Evolutionary conservation across 1,140 invertebrate genomes (phyloP).

Genomic region (Atta colombica): DNA sequence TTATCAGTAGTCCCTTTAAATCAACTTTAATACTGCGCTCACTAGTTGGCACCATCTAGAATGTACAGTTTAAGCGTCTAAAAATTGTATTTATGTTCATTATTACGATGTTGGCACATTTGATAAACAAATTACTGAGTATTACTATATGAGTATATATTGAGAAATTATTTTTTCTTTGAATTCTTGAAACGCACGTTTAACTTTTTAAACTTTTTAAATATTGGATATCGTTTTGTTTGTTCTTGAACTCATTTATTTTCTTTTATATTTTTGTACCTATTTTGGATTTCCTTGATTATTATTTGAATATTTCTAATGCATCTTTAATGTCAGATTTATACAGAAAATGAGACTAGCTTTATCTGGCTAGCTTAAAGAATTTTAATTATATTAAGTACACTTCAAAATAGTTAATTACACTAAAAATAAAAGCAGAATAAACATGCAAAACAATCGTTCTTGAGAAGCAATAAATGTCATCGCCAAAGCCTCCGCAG

Average conservation of each 20-base stretch:
- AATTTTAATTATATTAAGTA: background rate
- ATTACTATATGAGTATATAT: background rate
- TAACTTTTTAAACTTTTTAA: constrained; percentile 1
- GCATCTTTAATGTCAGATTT: background rate
- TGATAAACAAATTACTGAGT: background rate
- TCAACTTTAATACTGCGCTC: constrained; percentile 71
- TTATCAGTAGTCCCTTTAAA: constrained; percentile 73
- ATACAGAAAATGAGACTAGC: background rate
- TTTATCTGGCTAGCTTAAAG: background rate
- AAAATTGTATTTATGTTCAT: constrained; percentile 62
- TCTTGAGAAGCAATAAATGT: constrained; percentile 26
- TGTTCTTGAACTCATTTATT: background rate
- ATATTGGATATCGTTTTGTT: constrained; percentile 1
- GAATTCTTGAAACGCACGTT: background rate
- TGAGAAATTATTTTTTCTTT: background rate
- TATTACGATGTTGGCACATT: background rate
- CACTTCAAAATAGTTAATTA: background rate
- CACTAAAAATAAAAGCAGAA: background rate
- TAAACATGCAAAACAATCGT: background rate
- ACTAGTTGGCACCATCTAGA: constrained; percentile 57
- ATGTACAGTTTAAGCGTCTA: constrained; percentile 63
- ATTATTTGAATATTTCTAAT: background rate
- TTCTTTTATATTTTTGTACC: background rate
- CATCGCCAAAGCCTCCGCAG: background rate
- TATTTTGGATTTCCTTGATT: background rate